Evolutionary conservation across 2,113 vertebrate genomes (phyloP), one percentile per base, ranked within the genome.

Genomic region (Seriola dumerili): DNA sequence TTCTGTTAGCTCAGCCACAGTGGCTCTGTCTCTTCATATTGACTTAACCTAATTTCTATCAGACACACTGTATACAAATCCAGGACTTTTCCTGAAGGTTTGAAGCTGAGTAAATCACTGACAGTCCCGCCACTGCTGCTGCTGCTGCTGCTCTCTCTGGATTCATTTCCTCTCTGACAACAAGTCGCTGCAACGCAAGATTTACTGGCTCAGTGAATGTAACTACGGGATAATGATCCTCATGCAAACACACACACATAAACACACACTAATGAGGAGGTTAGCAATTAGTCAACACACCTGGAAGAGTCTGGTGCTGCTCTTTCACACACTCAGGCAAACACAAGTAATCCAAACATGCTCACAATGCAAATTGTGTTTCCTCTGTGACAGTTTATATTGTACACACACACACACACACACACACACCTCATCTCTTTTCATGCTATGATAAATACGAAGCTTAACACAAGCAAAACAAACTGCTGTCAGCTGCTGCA

Each of bases 261-360:
- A 7, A 23, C 42, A 25, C 67, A 81, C 74, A 32, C 17, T 70
- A 78, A 88, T 70, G 79, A 83, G 80, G 63, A 76, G 72, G 76
- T 78, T 75, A 69, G 65, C 32, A 78, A 67, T 87, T 72, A 77
- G 46, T 76, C 48, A 46, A 59, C 72, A 32, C 6, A 80, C 76
- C 65, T 38, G 42, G 42, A 70, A 64, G 50, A 44, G 54, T 38
- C 71, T 23, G 16, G 4, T 5, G 54, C 29, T 21, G 55, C 78
- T 63, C 36, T 38, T 46, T 68, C 50, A 36, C 63, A 61, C 71
- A 58, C 44, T 40, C 67, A 63, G 9, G 42, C 23, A 3, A 52
- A 73, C 81, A 72, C 23, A 34, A 19, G 14, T 36, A 67, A 2
- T 55, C 50, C 71, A 70, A 80, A 42, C 61, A 71, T 2, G 14